Conservation (phyloP, 2,797 vertebrate species). For the Phataginus tricuspis region DNA sequence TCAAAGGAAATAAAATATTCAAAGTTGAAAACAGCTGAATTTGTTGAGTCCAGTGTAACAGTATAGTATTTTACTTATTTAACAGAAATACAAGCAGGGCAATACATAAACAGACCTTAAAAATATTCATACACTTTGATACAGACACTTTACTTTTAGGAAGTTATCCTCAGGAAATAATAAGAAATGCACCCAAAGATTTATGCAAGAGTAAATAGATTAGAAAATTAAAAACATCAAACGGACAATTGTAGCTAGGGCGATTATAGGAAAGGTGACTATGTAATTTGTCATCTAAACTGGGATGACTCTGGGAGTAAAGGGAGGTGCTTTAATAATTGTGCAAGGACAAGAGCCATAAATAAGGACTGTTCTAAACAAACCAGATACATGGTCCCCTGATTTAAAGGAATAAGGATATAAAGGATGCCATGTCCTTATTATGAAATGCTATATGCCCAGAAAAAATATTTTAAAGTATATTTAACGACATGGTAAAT, state of each 20-base stretch:
- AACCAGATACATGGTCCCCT: neutral
- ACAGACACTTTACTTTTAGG: neutral
- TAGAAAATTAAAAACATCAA: conserved; percentile 22
- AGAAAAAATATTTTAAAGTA: conserved; percentile 37
- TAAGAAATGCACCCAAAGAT: neutral
- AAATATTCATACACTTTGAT: neutral
- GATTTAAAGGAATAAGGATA: neutral
- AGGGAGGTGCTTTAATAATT: neutral
- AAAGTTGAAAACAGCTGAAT: neutral
- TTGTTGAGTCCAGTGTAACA: neutral
- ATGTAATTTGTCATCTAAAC: neutral
- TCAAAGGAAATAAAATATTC: neutral
- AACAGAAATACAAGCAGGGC: neutral
- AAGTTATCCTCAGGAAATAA: neutral
- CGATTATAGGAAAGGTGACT: neutral
- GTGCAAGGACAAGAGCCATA: neutral
- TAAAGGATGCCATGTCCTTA: neutral
- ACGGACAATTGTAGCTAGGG: neutral
- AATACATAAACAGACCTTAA: neutral
- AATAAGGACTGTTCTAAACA: neutral
- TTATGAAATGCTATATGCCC: neutral
- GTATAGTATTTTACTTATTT: neutral
- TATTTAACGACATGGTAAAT: neutral
- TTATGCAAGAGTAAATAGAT: neutral
- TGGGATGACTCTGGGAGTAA: neutral